Percentiles rank a stretch among this genome's conserved stretches.
Evolutionary conservation across 2,888 invertebrate genomes (phyloP).

Genomic region (Cryptosula pallasiana): DNA sequence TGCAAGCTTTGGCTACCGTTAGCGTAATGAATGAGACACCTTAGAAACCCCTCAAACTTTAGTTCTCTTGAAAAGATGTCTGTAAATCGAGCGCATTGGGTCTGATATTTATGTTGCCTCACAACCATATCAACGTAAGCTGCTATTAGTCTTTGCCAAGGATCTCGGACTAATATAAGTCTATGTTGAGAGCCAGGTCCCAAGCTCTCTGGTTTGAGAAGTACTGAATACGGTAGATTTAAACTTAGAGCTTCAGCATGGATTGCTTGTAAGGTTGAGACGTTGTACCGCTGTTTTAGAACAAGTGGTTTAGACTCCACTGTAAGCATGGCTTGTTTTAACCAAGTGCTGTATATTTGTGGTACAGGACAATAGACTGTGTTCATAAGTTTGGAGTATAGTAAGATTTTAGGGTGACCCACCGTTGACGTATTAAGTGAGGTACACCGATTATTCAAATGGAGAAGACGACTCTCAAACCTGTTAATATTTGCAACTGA

Average conservation of each 20-base stretch:
- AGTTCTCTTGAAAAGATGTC: not conserved
- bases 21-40: not conserved
- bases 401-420: not conserved
- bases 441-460: not conserved
- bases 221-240: not conserved
- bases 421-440: not conserved
- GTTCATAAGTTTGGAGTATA: not conserved
- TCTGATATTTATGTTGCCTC: not conserved
- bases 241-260: constrained; percentile 4
- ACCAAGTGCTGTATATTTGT: not conserved
- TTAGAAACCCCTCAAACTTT: constrained; percentile 4
- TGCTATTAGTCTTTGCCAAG: not conserved
- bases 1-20: not conserved
- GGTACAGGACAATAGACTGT: not conserved
- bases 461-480: not conserved
- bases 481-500: not conserved
- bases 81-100: not conserved
- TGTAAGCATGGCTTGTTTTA: constrained; percentile 1
- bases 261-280: not conserved
- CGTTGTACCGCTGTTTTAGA: not conserved
- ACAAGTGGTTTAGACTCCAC: not conserved
- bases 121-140: not conserved
- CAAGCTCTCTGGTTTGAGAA: not conserved
- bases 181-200: not conserved
- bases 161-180: not conserved